Percentiles rank a stretch among this genome's conserved stretches.
Conservation (phyloP, 2,113 vertebrate species). For the Shinisaurus crocodilurus region DNA sequence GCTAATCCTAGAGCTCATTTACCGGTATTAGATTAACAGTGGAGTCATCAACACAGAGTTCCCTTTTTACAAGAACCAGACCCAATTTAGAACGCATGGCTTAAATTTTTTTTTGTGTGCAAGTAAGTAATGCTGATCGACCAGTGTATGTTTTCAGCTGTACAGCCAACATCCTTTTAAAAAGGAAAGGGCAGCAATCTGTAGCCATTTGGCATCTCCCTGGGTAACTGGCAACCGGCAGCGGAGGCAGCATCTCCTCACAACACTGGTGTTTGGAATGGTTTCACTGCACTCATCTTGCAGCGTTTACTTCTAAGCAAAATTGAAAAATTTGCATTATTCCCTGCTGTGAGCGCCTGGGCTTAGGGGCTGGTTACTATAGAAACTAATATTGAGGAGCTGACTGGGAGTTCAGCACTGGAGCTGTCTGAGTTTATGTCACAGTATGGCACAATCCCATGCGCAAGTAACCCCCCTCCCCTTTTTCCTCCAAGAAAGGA, state of each 20-base stretch:
- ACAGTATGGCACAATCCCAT: neutral
- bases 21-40: neutral
- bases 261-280: constrained; percentile 40
- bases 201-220: neutral
- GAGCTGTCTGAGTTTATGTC: constrained; percentile 53
- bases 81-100: neutral
- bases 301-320: constrained; percentile 72
- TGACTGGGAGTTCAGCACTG: constrained; percentile 35
- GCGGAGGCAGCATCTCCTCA: constrained; percentile 20
- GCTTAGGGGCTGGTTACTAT: constrained; percentile 73
- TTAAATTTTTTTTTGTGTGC: neutral
- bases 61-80: neutral
- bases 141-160: neutral
- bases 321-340: constrained; percentile 75
- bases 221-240: neutral
- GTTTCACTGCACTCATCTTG: constrained; percentile 53
- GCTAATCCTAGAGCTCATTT: neutral
- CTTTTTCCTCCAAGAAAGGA: neutral
- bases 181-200: neutral
- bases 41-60: neutral
- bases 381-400: constrained; percentile 70
- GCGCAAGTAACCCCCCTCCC: neutral
- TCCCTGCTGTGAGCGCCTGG: constrained; percentile 65
- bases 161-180: neutral
- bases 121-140: neutral